A percentile compares a stretch with the other conserved stretches of the same genome.
These are phyloP conservation scores for Patiria pectinifera DNA, from an alignment of 53 echinoderm and acorn worm species.

Conservation along the genomic window DNA sequence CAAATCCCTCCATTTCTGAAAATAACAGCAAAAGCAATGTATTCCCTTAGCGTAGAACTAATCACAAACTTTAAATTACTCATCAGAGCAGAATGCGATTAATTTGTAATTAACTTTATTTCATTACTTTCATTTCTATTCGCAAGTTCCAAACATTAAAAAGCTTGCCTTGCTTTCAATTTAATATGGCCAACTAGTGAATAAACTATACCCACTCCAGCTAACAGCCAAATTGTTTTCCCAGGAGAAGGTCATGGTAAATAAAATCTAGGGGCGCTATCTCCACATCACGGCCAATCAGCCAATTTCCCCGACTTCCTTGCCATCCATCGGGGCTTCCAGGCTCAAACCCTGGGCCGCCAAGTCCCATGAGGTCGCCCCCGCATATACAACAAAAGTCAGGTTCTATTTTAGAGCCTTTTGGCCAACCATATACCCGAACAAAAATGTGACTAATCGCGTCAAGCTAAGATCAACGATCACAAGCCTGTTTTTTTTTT, in stretches of 20 bases:
- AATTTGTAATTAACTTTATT: too few species aligned
- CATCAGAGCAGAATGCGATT: too few species aligned
- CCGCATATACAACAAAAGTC: conserved; percentile 6
- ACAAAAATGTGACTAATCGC: conserved; percentile 18
- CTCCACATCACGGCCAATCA: conserved; percentile 41
- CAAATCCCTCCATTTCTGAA: too few species aligned
- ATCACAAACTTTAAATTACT: too few species aligned
- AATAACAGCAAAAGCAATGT: too few species aligned
- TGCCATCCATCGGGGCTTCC: conserved; percentile 1
- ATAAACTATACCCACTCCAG: neutral
- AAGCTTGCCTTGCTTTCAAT: too few species aligned
- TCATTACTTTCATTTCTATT: too few species aligned
- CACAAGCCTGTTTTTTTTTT: neutral
- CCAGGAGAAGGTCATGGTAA: conserved; percentile 24
- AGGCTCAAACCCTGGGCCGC: neutral
- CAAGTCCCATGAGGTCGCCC: conserved; percentile 9
- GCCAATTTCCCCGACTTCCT: conserved; percentile 60
- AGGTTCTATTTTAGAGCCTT: conserved; percentile 7
- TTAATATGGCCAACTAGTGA: too few species aligned
- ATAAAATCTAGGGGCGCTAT: conserved; percentile 38
- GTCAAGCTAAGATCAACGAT: neutral
- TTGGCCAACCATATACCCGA: neutral
- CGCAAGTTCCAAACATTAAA: too few species aligned
- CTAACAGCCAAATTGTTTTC: neutral
- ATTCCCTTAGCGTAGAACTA: too few species aligned